Evolutionary conservation across 2,797 vertebrate species (phyloP).

Genomic region (Onychomys leucogaster): DNA sequence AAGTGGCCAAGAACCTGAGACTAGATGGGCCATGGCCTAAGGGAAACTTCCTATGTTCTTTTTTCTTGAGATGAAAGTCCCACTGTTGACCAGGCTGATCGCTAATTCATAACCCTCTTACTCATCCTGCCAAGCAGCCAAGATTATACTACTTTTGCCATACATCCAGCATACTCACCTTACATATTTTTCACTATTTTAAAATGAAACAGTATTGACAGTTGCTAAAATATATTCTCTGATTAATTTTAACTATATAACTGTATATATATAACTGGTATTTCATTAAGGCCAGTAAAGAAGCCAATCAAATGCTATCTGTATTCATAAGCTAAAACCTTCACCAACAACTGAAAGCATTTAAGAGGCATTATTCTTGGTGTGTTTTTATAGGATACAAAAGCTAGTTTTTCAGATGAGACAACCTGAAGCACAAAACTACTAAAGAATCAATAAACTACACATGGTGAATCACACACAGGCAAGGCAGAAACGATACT

Average conservation of each 20-base stretch:
- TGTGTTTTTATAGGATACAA: constrained; percentile 2
- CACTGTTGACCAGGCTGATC: not conserved
- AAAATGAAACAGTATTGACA: not conserved
- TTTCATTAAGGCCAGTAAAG: constrained; percentile 19
- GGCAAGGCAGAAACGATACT: not conserved
- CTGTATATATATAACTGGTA: not conserved
- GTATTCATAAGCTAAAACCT: not conserved
- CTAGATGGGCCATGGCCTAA: not conserved
- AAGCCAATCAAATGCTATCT: constrained; percentile 46
- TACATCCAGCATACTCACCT: not conserved
- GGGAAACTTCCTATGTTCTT: not conserved
- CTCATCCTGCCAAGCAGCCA: not conserved
- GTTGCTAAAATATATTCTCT: constrained; percentile 37
- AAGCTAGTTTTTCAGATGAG: constrained; percentile 21
- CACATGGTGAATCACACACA: not conserved
- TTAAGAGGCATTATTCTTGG: not conserved
- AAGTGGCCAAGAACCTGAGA: not conserved
- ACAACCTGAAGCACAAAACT: constrained; percentile 38
- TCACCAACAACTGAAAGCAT: constrained; percentile 33
- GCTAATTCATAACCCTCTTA: not conserved
- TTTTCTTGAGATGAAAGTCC: not conserved
- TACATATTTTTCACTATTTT: not conserved
- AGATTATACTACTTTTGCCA: not conserved
- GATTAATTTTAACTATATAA: constrained; percentile 36
- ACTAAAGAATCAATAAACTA: not conserved